Percentiles rank a stretch among this genome's conserved stretches.
Conservation (phyloP, 2,888 invertebrate genomes). For the Ormyrus nitidulus region DNA sequence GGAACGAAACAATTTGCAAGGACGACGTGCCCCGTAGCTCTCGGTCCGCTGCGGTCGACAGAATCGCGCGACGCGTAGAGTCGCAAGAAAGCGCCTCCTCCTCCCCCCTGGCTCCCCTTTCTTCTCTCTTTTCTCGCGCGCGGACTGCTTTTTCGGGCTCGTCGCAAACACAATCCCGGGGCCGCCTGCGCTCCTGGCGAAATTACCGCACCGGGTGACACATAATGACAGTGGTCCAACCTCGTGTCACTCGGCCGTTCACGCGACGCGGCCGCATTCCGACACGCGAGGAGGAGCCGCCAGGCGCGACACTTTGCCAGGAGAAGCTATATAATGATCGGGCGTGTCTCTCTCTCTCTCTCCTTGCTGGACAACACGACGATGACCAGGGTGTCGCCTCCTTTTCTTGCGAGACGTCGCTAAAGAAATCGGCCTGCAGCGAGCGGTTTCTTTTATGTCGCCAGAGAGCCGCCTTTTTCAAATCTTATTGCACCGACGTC, state of each 20-base stretch:
- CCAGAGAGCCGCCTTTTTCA: neutral
- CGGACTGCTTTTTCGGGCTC: neutral
- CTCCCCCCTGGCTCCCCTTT: neutral
- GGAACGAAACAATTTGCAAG: conserved; percentile 66
- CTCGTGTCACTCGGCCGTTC: conserved; percentile 12
- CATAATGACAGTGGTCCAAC: conserved; percentile 62
- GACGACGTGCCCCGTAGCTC: conserved; percentile 53
- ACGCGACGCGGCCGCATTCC: conserved; percentile 66
- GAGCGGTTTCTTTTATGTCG: conserved; percentile 52
- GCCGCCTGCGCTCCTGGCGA: neutral
- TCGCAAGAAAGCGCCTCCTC: neutral
- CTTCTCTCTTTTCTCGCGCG: conserved; percentile 1
- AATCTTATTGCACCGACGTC: no score
- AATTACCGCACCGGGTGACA: conserved; percentile 71
- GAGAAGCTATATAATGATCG: conserved; percentile 66
- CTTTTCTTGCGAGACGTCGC: neutral
- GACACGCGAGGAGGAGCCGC: conserved; percentile 70
- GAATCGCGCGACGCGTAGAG: conserved; percentile 29
- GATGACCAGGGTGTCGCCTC: conserved; percentile 51
- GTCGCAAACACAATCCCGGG: conserved; percentile 8
- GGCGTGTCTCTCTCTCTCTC: conserved; percentile 57
- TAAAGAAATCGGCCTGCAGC: conserved; percentile 15
- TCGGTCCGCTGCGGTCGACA: conserved; percentile 44
- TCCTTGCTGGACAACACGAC: no score
- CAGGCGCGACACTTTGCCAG: conserved; percentile 71